Conservation (phyloP, 1,140 invertebrate genomes). For the Heliconius melpomene region DNA sequence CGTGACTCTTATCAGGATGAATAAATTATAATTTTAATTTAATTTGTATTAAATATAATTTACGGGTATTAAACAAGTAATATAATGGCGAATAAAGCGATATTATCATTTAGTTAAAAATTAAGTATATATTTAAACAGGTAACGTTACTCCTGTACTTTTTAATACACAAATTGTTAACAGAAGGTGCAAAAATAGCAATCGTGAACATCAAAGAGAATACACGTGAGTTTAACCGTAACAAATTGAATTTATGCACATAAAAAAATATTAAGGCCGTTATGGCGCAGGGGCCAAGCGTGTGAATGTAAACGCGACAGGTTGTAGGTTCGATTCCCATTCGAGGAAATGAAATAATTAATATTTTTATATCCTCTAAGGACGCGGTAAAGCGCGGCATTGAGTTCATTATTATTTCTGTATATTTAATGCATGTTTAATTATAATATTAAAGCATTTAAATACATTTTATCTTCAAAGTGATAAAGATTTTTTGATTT, state of each 20-base stretch:
- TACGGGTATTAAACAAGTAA: neutral
- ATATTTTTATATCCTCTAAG: too few species aligned
- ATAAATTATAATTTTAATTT: neutral
- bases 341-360: too few species aligned
- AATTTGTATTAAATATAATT: neutral
- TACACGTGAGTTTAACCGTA: slow-evolving; percentile 46
- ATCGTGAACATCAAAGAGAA: slow-evolving; percentile 50
- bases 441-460: too few species aligned
- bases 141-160: neutral
- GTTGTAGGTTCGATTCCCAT: too few species aligned
- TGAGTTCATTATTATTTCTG: too few species aligned
- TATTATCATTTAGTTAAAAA: neutral
- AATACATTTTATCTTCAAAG: too few species aligned
- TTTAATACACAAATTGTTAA: neutral
- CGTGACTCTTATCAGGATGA: neutral
- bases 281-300: too few species aligned
- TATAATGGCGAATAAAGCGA: neutral
- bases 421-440: neutral
- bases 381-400: too few species aligned
- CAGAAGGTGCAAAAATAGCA: slow-evolving; percentile 41
- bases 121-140: neutral
- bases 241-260: slow-evolving; percentile 46
- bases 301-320: too few species aligned
- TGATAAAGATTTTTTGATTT: too few species aligned
- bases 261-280: slow-evolving; percentile 24